Conservation (phyloP, 2,888 invertebrate genomes). For the Nudaria mundana region DNA sequence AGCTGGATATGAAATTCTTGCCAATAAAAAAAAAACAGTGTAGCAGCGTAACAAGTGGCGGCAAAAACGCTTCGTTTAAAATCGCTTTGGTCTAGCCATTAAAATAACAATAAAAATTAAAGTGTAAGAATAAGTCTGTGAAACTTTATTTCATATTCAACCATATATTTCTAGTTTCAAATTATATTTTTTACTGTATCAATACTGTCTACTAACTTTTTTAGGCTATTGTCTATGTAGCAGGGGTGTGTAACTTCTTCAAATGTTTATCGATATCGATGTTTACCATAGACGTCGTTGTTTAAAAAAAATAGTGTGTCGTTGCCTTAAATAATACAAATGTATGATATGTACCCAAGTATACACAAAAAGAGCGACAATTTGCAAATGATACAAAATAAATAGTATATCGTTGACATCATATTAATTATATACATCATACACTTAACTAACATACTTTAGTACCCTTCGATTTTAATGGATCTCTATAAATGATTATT, state of each 20-base stretch:
- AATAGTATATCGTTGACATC: slow-evolving; percentile 72
- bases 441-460: slow-evolving; percentile 72
- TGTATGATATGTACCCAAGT: slow-evolving; percentile 79
- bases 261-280: slow-evolving; percentile 14
- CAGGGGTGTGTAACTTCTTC: no score
- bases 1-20: slow-evolving; percentile 51
- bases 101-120: slow-evolving; percentile 44
- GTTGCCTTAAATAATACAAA: slow-evolving; percentile 64
- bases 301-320: slow-evolving; percentile 39
- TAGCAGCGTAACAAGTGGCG: slow-evolving; percentile 69
- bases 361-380: slow-evolving; percentile 75
- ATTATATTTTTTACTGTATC: no score
- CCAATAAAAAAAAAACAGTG: slow-evolving; percentile 43
- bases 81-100: slow-evolving; percentile 72
- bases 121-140: slow-evolving; percentile 45
- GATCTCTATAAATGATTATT: slow-evolving; percentile 67
- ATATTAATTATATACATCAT: slow-evolving; percentile 71
- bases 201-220: no score
- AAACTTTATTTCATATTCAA: no score
- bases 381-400: slow-evolving; percentile 73
- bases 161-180: no score
- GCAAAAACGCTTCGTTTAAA: slow-evolving; percentile 55
- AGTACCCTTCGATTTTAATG: slow-evolving; percentile 79
- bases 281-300: slow-evolving; percentile 16
- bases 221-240: no score